Evolutionary conservation across 2,888 invertebrate genomes (phyloP), one percentile per base, ranked within the genome.

Genomic region (Polymixis flavicincta): DNA sequence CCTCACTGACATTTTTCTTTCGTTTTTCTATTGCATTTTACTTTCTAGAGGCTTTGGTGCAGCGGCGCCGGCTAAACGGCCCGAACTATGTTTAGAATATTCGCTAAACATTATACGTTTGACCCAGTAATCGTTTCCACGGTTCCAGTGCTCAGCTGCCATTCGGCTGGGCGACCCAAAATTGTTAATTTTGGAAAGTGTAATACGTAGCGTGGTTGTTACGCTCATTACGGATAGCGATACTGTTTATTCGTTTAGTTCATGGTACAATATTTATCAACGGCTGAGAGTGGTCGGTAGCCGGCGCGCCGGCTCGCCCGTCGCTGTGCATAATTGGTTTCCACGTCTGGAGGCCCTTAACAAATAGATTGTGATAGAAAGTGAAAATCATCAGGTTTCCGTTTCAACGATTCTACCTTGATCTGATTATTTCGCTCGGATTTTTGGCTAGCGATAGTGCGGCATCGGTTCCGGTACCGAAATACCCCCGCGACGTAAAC

Each of bases 401-500:
- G 81, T 88, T 84, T 85, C 85, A 84, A 80, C 83, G 81, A 82
- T 83, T 89, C 93, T 92, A 94, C 95, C 95, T 95, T 95, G 95
- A 94, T 94, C 95, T 89, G 94, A 93, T 93, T 93, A 92, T 93
- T 91, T 89, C 82, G 92, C 90, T 89, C 91, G 89, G 91, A 91
- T 92, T 93, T 92, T 95, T 94, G 94, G 94, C 95, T 92, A 91
- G 92, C 93, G 91, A 91, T 91, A 91, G 92, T 87, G 91, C 91
- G 90, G 86, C 89, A 87, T 89, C 91, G 92, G 94, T 95, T 95
- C 95, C 95, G 95, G 95, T 92, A 92, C 95, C 86, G 92, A 95
- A 95, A 95, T 95, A 95, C 92, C 78, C 91, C 88, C 89, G 90
- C 94, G 92, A 92, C 94, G 94, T 94, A 94, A 94, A 94, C 94